Evolutionary conservation across 2,113 vertebrate species (phyloP), one percentile per base, ranked within the genome.

Genomic region (Bombycilla garrulus): DNA sequence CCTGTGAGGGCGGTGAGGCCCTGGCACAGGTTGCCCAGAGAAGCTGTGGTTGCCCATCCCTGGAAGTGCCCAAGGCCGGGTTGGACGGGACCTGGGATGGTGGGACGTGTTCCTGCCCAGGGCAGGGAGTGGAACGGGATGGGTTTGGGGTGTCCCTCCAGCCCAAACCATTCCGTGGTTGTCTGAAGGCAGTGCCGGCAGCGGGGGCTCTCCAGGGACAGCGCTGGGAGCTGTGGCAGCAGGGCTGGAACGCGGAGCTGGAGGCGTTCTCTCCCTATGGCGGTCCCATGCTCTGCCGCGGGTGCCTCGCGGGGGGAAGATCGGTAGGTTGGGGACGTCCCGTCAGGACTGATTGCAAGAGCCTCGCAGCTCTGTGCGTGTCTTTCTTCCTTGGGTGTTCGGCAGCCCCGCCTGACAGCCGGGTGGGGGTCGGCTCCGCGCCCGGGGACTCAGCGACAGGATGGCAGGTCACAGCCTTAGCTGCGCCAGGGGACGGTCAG

Each of bases 231-330:
- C 48, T 10, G 58, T 2, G 86, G 11, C 53, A 2, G 79, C 71
- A 9, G 23, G 36, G 28, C 20, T 3, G 47, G 24, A 9, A 3
- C 62, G 13, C 2, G 31, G 45, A 13, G 60, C 77, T 6, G 29
- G 8, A 2, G 15, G 2, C 16, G 21, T 0, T 1, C 1, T 3
- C 74, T 4, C 33, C 5, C 16, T 4, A 2, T 2, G 6, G 3
- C 1, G n/a, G 9, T 7, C 22, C 31, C 61, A 0, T 10, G 44
- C 2, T 11, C 54, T 3, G 56, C 48, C 40, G 11, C 88, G 1
- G 57, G 2, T 22, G 2, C 62, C 3, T 4, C 2, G 5, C 53
- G 3, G 28, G 15, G 60, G 6, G 9, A 23, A 4, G 28, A 4
- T n/a, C 8, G 56, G 7, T 38, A 4, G 2, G 22, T 13, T 5